Base-by-base conservation (phyloP, 2,113 vertebrate genomes). In the Scortum barcoo region DNA sequence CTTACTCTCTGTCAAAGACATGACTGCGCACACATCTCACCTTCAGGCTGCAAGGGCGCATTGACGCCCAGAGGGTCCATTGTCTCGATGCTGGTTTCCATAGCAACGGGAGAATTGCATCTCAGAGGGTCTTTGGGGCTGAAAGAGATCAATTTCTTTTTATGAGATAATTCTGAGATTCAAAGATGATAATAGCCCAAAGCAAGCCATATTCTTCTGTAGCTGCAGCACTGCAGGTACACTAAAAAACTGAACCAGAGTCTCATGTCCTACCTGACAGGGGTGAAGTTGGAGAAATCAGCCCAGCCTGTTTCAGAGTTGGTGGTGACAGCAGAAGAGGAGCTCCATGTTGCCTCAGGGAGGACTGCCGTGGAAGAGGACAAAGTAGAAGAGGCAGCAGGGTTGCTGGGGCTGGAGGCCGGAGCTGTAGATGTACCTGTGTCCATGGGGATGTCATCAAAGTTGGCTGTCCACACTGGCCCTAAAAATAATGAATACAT, bases 361-460 rank as follows among this genome's bases (percentile, higher is more conserved):
- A 70, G 66, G 10, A 36, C 66, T 12, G 86, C 88, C 62, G 86
- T 66, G 44, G 89, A 67, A 42, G 88, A 66, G 46, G 87, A 71
- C 53, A 78, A n/a, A 42, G 90, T 61, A 24, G 78, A 38, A 22
- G 85, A 48, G 12, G 81, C 92, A 57, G 94, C 91, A 46, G 96
- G 80, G 33, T 72, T 77, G 71, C 20, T 79, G 56, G 95, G 86
- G 94, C 93, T 13, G 92, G 95, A 57, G 84, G 95, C 95, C 33
- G 96, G 82, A 22, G 87, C 95, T 33, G 95, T 89, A 8, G 96
- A 95, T 1, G 96, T 96, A 3, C 97, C 93, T 0, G 97, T 99
- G 86, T 99, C 98, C 98, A 99, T 99, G 48, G 98, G 97, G 76
- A 99, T 94, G 38, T 99, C 98, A 1, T 99, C 98, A 22, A 99